Evolutionary conservation across 2,888 invertebrate species (phyloP).

Genomic region (Hyppa rectilinea): DNA sequence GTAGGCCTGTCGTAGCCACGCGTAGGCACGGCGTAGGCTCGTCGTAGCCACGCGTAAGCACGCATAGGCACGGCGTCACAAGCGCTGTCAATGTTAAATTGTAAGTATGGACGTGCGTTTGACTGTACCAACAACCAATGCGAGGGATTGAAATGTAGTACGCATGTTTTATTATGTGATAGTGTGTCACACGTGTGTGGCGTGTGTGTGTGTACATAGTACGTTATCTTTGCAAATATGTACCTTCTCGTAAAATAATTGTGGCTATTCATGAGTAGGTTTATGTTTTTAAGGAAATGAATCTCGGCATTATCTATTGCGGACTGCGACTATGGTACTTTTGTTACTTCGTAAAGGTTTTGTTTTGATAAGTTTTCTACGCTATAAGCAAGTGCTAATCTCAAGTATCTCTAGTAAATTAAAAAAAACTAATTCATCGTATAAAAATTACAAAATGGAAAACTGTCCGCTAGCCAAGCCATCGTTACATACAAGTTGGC

Average conservation of each 20-base stretch:
- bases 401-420: too few species aligned
- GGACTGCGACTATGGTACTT: too few species aligned
- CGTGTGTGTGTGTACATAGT: neutral
- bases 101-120: neutral
- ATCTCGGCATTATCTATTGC: too few species aligned
- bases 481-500: too few species aligned
- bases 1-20: neutral
- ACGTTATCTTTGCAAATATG: neutral
- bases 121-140: neutral
- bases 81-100: neutral
- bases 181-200: neutral
- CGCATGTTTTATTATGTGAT: neutral
- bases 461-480: too few species aligned
- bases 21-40: neutral
- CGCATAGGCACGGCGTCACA: too few species aligned
- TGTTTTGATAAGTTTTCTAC: neutral
- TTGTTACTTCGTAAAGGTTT: too few species aligned
- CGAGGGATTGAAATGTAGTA: neutral
- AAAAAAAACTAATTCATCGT: too few species aligned
- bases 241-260: neutral
- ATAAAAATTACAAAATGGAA: neutral
- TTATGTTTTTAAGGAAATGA: neutral
- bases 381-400: too few species aligned
- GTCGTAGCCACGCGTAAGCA: neutral
- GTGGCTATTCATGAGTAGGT: neutral